Conservation (phyloP, 2,113 vertebrate genomes). For the Aphyosemion australe region DNA sequence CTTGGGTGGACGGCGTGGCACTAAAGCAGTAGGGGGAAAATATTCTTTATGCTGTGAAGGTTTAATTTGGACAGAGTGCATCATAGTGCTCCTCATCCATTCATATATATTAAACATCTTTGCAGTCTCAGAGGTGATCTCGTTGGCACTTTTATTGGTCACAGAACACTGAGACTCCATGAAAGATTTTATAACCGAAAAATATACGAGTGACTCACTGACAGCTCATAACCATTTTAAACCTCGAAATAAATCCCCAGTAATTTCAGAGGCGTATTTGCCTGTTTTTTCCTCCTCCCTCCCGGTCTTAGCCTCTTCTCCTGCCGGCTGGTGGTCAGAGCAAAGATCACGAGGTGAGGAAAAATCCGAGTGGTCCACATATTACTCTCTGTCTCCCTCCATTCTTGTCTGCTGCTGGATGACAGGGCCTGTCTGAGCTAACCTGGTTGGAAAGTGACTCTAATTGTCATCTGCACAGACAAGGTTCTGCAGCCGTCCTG, state of each 20-base stretch:
- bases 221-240: conserved; percentile 61
- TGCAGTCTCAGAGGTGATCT: conserved; percentile 46
- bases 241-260: conserved; percentile 56
- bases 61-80: conserved; percentile 48
- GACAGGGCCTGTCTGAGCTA: conserved; percentile 81
- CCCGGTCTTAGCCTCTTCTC: conserved; percentile 38
- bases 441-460: conserved; percentile 83
- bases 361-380: conserved; percentile 75
- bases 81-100: conserved; percentile 11
- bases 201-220: conserved; percentile 61
- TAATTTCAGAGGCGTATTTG: conserved; percentile 52
- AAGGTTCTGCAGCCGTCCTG: conserved; percentile 79
- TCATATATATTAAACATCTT: conserved; percentile 30
- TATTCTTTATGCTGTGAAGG: conserved; percentile 10
- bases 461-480: conserved; percentile 85
- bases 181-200: conserved; percentile 55
- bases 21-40: conserved; percentile 30
- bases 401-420: conserved; percentile 68
- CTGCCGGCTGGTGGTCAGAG: conserved; percentile 73
- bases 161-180: conserved; percentile 50
- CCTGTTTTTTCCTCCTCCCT: conserved; percentile 33
- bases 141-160: conserved; percentile 62
- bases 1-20: conserved; percentile 46
- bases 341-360: conserved; percentile 76
- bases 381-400: conserved; percentile 80